Conservation (phyloP, 2,888 invertebrate species). For the Pherbina coryleti region DNA sequence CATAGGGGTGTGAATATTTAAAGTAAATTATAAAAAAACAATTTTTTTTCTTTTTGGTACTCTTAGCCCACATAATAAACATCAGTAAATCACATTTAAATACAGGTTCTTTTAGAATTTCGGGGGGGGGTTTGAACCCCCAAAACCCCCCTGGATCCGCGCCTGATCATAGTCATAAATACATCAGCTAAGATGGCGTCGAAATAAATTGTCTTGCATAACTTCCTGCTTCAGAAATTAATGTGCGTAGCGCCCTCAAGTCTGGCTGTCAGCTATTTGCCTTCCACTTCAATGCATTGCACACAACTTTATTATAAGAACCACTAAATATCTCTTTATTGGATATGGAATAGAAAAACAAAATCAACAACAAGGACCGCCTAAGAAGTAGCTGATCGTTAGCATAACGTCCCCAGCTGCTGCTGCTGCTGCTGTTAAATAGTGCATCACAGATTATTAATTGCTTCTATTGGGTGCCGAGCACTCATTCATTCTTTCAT, state of each 20-base stretch:
- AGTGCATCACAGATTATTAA: constrained; percentile 51
- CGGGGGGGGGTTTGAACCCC: no score
- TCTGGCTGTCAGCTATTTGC: neutral
- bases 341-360: neutral
- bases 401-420: constrained; percentile 43
- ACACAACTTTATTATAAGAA: neutral
- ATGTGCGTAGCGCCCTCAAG: constrained; percentile 17
- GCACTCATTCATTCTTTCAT: neutral
- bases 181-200: constrained; percentile 8
- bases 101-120: no score
- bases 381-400: constrained; percentile 2
- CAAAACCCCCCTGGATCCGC: no score
- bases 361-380: neutral
- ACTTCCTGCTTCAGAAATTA: constrained; percentile 17
- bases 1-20: no score
- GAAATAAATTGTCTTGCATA: neutral
- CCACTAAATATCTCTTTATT: neutral
- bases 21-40: no score
- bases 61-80: no score
- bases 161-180: no score
- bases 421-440: constrained; percentile 36
- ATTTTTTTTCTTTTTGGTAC: no score
- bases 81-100: no score
- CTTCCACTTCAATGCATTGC: neutral
- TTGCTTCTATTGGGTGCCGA: constrained; percentile 46